phyloP scores from a whole-genome alignment of 2,797 vertebrate species.

The Labroides dimidiatus region DNA sequence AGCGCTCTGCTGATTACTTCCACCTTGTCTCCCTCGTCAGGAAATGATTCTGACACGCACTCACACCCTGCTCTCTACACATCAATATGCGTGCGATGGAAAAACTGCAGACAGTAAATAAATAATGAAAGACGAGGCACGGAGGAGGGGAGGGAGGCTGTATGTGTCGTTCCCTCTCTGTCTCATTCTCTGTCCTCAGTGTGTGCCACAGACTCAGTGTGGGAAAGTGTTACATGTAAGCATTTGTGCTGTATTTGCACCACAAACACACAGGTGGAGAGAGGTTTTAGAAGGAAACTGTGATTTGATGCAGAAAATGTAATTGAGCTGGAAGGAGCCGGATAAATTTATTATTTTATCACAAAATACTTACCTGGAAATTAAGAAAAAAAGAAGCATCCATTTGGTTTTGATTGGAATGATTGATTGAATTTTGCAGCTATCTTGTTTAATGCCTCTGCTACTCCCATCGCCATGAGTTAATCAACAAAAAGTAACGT shows the following conservation, averaged over 20 bases:
- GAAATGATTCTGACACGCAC: slow-evolving; percentile 88
- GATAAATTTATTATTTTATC: slow-evolving; percentile 3
- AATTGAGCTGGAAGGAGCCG: neutral
- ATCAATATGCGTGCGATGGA: slow-evolving; percentile 87
- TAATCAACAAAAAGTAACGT: too few relatives aligned
- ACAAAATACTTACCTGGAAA: too few relatives aligned
- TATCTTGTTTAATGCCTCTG: too few relatives aligned
- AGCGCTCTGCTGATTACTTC: slow-evolving; percentile 88
- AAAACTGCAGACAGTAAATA: slow-evolving; percentile 87
- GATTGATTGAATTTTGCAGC: too few relatives aligned
- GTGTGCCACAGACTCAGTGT: slow-evolving; percentile 52
- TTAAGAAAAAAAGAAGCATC: too few relatives aligned
- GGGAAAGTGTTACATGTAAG: slow-evolving; percentile 51
- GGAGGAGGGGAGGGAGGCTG: slow-evolving; percentile 50
- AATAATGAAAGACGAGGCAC: slow-evolving; percentile 84
- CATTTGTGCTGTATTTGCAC: slow-evolving; percentile 27
- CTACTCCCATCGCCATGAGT: too few relatives aligned
- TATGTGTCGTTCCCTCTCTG: slow-evolving; percentile 62
- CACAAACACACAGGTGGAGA: neutral
- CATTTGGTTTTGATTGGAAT: too few relatives aligned
- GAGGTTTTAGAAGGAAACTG: neutral
- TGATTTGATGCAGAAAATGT: slow-evolving; percentile 21
- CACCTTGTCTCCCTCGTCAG: slow-evolving; percentile 89
- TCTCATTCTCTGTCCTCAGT: slow-evolving; percentile 67
- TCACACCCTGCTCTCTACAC: slow-evolving; percentile 85